Evolutionary conservation across 1,140 invertebrate species (phyloP).

Genomic region (Brachionus paranguensis): DNA sequence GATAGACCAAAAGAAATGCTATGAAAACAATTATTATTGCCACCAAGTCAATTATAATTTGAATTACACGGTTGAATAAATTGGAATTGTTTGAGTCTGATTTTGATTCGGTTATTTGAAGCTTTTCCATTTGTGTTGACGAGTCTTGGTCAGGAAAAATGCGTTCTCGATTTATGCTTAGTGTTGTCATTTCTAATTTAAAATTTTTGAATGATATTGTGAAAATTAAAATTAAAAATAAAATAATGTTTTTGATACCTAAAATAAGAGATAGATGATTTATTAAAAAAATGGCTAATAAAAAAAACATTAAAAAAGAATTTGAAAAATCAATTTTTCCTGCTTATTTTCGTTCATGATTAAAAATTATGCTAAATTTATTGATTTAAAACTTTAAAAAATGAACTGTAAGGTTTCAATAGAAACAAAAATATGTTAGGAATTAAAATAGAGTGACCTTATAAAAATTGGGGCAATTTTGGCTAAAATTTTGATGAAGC

Average conservation of each 20-base stretch:
- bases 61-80: not conserved
- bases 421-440: not conserved
- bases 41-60: conserved; percentile 5
- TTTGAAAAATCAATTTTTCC: not conserved
- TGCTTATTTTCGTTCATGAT: not conserved
- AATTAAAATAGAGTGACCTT: no score
- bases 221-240: not conserved
- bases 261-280: no score
- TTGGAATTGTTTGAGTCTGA: not conserved
- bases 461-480: no score
- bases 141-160: not conserved
- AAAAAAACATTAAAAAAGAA: no score
- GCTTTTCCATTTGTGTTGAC: not conserved
- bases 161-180: not conserved
- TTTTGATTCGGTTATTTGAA: not conserved
- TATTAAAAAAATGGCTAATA: no score
- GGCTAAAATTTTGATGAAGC: no score
- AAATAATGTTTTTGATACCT: not conserved
- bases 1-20: conserved; percentile 14
- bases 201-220: not conserved
- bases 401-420: no score
- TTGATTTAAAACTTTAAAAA: not conserved
- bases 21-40: conserved; percentile 13
- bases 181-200: not conserved
- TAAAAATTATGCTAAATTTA: not conserved